Evolutionary conservation across 2,113 vertebrate genomes (phyloP).

Genomic region (Malurus melanocephalus): DNA sequence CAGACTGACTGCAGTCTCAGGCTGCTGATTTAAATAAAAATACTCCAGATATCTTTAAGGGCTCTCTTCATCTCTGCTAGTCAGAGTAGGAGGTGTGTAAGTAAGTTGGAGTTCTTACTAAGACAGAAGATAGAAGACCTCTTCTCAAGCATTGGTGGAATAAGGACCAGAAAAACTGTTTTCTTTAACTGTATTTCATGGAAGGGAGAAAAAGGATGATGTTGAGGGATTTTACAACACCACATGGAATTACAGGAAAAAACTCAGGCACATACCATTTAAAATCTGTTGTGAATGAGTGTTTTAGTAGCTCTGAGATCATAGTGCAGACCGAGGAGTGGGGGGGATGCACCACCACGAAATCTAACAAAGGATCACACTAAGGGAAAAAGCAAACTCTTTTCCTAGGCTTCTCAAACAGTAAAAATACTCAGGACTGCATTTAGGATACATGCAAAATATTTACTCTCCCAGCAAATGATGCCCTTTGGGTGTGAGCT

Average conservation of each 20-base stretch:
- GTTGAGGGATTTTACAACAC: neutral
- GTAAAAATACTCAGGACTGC: neutral
- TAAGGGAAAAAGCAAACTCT: neutral
- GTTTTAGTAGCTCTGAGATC: neutral
- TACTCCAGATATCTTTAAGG: neutral
- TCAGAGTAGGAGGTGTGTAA: neutral
- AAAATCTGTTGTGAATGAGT: neutral
- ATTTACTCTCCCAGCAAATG: neutral
- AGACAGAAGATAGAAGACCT: neutral
- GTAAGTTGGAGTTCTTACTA: neutral
- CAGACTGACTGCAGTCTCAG: neutral
- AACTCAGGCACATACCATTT: neutral
- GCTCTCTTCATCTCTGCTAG: neutral
- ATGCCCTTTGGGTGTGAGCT: neutral
- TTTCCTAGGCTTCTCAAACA: neutral
- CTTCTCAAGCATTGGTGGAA: neutral
- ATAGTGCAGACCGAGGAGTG: neutral
- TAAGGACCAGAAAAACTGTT: neutral
- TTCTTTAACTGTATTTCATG: neutral
- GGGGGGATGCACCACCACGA: neutral
- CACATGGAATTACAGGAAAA: neutral
- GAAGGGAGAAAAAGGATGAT: neutral
- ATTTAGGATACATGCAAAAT: neutral
- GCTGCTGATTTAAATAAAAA: neutral
- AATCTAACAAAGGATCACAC: neutral